Percentiles rank a stretch among this genome's conserved stretches.
Conservation (phyloP, 2,797 vertebrate genomes). For the Furcifer pardalis region DNA sequence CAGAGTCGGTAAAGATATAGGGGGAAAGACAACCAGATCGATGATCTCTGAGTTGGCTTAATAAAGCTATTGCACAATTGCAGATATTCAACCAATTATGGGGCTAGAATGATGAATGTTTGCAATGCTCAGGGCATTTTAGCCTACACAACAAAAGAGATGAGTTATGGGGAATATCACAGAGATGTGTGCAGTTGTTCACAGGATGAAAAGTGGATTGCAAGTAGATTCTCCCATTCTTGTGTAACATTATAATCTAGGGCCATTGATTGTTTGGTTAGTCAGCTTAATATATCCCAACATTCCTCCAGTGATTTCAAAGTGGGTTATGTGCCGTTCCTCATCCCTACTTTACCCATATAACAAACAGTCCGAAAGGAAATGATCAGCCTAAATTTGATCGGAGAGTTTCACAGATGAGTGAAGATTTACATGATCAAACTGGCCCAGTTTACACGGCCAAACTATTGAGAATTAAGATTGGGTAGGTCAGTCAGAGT, state of each 20-base stretch:
- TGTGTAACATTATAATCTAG: too few species aligned
- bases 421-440: too few species aligned
- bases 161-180: too few species aligned
- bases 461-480: background rate
- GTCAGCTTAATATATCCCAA: too few species aligned
- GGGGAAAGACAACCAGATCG: background rate
- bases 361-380: too few species aligned
- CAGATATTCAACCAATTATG: background rate
- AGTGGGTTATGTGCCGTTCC: too few species aligned
- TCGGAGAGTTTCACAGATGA: too few species aligned
- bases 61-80: background rate
- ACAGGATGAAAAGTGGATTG: background rate
- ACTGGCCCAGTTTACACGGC: background rate
- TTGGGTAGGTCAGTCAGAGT: too few species aligned
- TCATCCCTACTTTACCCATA: too few species aligned
- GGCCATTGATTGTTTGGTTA: background rate
- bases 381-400: too few species aligned
- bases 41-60: background rate
- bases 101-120: background rate
- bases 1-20: background rate
- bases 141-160: background rate
- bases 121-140: background rate
- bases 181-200: too few species aligned
- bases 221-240: background rate
- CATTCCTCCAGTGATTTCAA: too few species aligned